Percentiles rank a stretch among this genome's conserved stretches.
These are phyloP conservation scores for Galleria mellonella DNA, from an alignment of 1,140 invertebrate species.

Conservation along the genomic window DNA sequence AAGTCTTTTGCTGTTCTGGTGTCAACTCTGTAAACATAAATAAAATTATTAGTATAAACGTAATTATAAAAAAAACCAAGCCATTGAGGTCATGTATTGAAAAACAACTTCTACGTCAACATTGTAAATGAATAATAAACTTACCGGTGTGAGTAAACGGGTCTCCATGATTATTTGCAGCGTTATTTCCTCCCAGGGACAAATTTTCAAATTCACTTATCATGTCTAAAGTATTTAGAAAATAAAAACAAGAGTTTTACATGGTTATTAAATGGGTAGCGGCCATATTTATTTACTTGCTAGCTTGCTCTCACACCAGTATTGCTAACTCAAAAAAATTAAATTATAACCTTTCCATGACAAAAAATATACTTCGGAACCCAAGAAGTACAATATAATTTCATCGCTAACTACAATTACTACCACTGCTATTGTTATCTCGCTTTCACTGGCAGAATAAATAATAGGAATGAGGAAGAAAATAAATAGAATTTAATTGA, in stretches of 20 bases:
- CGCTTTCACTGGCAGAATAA: too few relatives aligned
- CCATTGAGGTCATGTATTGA: conserved; percentile 61
- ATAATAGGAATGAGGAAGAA: too few relatives aligned
- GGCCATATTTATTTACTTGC: conserved; percentile 70
- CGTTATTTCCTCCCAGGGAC: conserved; percentile 67
- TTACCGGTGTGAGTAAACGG: conserved; percentile 67
- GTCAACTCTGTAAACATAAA: conserved; percentile 87
- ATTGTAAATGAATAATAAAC: conserved; percentile 12
- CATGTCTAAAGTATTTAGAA: conserved; percentile 62
- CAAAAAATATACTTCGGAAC: too few relatives aligned
- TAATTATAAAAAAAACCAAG: conserved; percentile 24
- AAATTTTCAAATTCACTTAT: conserved; percentile 74
- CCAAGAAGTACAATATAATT: too few relatives aligned
- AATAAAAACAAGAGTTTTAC: conserved; percentile 68
- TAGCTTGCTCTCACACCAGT: background rate
- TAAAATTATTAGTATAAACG: conserved; percentile 24
- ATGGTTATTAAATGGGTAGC: conserved; percentile 56
- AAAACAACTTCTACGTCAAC: conserved; percentile 43
- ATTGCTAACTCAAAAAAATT: too few relatives aligned
- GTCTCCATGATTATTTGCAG: conserved; percentile 66
- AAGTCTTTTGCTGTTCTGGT: conserved; percentile 90
- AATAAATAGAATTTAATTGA: too few relatives aligned
- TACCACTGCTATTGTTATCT: too few relatives aligned
- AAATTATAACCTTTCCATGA: too few relatives aligned
- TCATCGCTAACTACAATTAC: too few relatives aligned